phyloP scores from a whole-genome alignment of 2,113 vertebrate species.

The Lophius piscatorius region DNA sequence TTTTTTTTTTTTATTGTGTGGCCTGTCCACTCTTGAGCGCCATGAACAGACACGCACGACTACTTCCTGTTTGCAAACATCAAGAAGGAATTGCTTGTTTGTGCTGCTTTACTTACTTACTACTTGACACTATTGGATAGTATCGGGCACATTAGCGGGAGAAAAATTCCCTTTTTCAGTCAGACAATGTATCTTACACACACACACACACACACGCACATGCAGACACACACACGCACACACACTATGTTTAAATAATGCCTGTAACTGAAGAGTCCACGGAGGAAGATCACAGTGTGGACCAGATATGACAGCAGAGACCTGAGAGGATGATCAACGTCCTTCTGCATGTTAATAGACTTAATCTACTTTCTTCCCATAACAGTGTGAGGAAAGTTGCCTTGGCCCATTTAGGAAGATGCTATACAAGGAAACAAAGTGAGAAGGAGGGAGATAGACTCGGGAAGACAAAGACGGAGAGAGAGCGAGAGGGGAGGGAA shows the following conservation, averaged over 20 bases:
- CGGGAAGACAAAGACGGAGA: not conserved
- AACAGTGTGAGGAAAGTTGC: constrained; percentile 57
- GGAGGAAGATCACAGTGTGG: constrained; percentile 28
- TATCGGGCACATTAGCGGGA: constrained; percentile 36
- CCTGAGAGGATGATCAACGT: constrained; percentile 53
- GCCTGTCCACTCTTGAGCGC: constrained; percentile 55
- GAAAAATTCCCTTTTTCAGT: constrained; percentile 50
- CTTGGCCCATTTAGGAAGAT: constrained; percentile 69
- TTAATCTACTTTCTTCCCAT: constrained; percentile 65
- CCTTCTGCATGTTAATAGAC: constrained; percentile 60
- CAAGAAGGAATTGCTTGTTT: constrained; percentile 5
- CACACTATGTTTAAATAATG: not conserved
- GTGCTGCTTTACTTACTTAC: not conserved
- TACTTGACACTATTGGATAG: too few relatives aligned
- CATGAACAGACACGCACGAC: constrained; percentile 55
- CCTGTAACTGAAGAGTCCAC: constrained; percentile 7
- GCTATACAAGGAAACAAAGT: constrained; percentile 25
- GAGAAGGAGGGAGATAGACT: constrained; percentile 14
- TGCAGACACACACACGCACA: constrained; percentile 22
- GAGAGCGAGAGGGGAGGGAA: constrained; percentile 16
- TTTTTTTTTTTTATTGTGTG: constrained; percentile 33
- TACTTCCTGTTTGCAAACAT: constrained; percentile 47
- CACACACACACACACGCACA: constrained; percentile 1
- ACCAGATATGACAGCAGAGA: constrained; percentile 41
- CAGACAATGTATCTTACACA: constrained; percentile 20